A percentile compares a stretch with the other conserved stretches of the same genome.
These are phyloP conservation scores for Erinaceus europaeus DNA, from an alignment of 2,113 vertebrate genomes.

Conservation along the genomic window DNA sequence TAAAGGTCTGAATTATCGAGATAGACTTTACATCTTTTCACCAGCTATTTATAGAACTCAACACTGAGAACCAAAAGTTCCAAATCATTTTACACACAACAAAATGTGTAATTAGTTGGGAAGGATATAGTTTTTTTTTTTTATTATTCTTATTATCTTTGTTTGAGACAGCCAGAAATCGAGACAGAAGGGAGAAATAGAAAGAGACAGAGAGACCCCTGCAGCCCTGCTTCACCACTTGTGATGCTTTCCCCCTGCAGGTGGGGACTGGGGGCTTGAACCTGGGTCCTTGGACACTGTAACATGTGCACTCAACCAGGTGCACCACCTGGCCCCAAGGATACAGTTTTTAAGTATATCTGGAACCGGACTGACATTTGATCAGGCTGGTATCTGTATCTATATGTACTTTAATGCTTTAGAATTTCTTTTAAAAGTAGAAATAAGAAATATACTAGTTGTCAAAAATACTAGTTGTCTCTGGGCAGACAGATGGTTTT, in stretches of 20 bases:
- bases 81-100: background rate
- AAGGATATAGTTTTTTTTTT: background rate
- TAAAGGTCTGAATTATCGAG: background rate
- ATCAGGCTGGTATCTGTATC: background rate
- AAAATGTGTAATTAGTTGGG: background rate
- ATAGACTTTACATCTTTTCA: background rate
- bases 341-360: slow-evolving; percentile 6
- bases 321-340: too few species aligned
- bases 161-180: too few species aligned
- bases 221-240: too few species aligned
- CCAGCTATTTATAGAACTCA: background rate
- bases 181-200: too few species aligned
- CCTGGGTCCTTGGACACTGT: too few species aligned
- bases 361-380: background rate
- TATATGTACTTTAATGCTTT: background rate
- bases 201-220: too few species aligned
- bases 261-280: too few species aligned
- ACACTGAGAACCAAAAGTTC: background rate
- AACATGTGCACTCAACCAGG: too few species aligned
- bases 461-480: slow-evolving; percentile 4
- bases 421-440: background rate
- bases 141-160: too few species aligned
- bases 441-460: background rate
- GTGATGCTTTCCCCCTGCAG: too few species aligned
- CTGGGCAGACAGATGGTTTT: background rate